Conservation (phyloP, 2,113 vertebrate species). For the Panurus biarmicus region DNA sequence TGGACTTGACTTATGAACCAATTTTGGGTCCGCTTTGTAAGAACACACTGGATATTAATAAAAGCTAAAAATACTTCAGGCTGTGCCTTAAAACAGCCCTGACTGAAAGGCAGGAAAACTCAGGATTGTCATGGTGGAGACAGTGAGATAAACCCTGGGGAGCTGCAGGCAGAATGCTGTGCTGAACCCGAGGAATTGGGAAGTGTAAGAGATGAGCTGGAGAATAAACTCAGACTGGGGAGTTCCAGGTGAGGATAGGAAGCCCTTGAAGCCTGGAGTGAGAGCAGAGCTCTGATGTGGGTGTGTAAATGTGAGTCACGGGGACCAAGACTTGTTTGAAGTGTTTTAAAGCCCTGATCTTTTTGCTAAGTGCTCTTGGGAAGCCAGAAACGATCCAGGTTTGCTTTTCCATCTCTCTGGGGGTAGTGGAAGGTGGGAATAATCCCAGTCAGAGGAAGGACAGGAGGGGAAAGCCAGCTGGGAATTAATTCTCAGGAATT, state of each 20-base stretch:
- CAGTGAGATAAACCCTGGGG: background rate
- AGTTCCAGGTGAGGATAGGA: background rate
- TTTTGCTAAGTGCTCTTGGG: background rate
- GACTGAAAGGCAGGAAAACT: background rate
- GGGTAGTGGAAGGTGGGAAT: background rate
- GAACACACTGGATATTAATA: background rate
- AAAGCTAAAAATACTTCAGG: conserved; percentile 7
- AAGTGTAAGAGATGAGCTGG: background rate
- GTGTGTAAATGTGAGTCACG: background rate
- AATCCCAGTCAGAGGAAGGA: background rate
- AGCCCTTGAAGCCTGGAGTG: background rate
- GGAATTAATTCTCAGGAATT: background rate
- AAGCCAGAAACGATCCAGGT: background rate
- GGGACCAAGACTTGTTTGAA: background rate
- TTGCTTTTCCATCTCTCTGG: background rate
- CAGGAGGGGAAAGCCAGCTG: background rate
- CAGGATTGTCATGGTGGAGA: background rate
- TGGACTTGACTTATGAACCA: background rate
- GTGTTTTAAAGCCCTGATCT: background rate
- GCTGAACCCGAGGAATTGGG: background rate
- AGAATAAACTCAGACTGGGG: background rate
- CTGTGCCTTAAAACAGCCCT: background rate
- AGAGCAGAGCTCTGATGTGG: background rate
- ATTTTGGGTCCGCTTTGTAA: background rate
- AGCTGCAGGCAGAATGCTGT: background rate